phyloP scores from a whole-genome alignment of 2,113 vertebrate genomes.

The Brienomyrus brachyistius region DNA sequence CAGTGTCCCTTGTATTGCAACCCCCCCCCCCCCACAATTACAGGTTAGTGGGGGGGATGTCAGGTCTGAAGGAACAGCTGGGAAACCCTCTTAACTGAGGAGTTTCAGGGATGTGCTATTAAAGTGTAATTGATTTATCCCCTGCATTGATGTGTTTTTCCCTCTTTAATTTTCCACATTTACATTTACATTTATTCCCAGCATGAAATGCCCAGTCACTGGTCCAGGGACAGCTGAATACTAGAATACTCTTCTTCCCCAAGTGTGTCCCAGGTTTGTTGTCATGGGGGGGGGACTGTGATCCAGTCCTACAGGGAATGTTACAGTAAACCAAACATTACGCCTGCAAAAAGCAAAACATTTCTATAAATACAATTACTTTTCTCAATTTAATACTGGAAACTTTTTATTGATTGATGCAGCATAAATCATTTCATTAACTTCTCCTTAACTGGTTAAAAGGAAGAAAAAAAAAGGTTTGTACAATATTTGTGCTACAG shows the following conservation, averaged over 20 bases:
- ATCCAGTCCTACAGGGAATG: too few species aligned
- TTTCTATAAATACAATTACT: neutral
- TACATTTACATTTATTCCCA: neutral
- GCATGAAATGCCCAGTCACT: neutral
- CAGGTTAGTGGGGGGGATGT: neutral
- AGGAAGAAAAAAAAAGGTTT: neutral
- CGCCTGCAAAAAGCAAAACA: neutral
- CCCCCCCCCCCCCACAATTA: slow-evolving; percentile 30
- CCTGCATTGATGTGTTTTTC: neutral
- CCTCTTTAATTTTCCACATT: neutral
- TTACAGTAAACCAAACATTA: neutral
- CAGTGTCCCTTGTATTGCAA: neutral
- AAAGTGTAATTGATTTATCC: neutral
- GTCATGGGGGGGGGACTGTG: too few species aligned
- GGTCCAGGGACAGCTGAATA: neutral
- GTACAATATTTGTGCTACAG: neutral
- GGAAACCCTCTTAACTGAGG: neutral
- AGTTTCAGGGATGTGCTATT: neutral
- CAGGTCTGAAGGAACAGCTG: neutral
- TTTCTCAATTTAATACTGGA: neutral
- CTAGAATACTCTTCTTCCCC: neutral
- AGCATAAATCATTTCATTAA: neutral
- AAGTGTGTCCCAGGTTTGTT: neutral
- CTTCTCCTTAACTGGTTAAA: neutral
- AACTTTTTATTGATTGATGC: neutral